phyloP scores from a whole-genome alignment of 2,797 vertebrate species.

The Australoheros facetus region DNA sequence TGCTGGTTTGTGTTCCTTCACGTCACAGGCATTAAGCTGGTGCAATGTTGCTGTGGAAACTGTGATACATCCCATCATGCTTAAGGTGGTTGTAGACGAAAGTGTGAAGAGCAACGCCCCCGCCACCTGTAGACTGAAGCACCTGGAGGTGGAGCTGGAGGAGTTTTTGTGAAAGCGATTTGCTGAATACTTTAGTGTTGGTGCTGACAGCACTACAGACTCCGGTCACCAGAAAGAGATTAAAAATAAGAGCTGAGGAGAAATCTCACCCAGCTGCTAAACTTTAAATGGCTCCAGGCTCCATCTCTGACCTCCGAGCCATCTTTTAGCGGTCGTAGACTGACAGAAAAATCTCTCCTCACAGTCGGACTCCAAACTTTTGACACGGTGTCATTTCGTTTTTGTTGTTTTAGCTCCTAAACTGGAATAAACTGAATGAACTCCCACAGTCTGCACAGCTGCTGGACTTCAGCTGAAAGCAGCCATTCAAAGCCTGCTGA shows the following conservation, averaged over 20 bases:
- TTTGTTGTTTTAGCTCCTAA: conserved; percentile 9
- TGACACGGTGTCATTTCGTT: background rate
- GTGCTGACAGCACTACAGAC: too few species aligned
- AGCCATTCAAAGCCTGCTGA: background rate
- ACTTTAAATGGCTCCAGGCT: conserved; percentile 1
- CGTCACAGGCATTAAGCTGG: too few species aligned
- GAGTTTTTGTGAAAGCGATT: too few species aligned
- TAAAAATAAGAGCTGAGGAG: background rate
- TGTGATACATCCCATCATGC: too few species aligned
- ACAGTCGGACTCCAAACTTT: background rate
- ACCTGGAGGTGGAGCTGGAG: too few species aligned
- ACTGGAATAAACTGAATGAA: background rate
- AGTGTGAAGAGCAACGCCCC: too few species aligned
- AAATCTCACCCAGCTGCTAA: conserved; percentile 4
- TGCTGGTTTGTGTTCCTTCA: too few species aligned
- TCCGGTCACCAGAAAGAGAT: too few species aligned
- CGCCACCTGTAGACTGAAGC: too few species aligned
- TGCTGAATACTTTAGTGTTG: too few species aligned
- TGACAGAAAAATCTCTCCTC: conserved; percentile 5
- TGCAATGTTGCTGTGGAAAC: too few species aligned
- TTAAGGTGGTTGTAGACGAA: too few species aligned
- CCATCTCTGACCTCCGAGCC: background rate
- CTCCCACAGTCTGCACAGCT: conserved; percentile 1
- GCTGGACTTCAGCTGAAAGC: background rate
- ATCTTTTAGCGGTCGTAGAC: background rate